Conservation (phyloP, 64 coral and sea anemone species). For the Stichodactyla mertensii region DNA sequence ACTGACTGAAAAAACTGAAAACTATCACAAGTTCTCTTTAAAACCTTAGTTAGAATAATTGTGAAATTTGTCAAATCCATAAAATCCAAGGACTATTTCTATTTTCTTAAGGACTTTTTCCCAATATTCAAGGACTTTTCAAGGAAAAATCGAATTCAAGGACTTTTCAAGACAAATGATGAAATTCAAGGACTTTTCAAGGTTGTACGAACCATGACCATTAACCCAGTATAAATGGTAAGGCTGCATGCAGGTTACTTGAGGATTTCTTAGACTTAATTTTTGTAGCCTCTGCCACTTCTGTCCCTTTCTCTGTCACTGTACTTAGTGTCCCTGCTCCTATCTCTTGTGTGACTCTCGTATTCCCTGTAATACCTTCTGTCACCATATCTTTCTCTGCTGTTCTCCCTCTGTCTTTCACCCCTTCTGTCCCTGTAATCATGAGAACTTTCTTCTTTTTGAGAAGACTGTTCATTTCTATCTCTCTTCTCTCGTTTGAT, state of each 20-base stretch:
- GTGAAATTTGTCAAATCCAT: too few relatives aligned
- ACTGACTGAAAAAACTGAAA: too few relatives aligned
- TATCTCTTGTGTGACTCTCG: neutral
- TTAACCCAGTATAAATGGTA: too few relatives aligned
- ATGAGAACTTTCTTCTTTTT: neutral
- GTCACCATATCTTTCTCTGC: neutral
- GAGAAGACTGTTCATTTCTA: neutral
- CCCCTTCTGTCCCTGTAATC: neutral
- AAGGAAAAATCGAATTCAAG: too few relatives aligned
- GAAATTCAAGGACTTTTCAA: too few relatives aligned
- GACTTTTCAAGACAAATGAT: too few relatives aligned
- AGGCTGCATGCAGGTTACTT: neutral
- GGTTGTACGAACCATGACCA: too few relatives aligned
- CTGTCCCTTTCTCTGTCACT: slow-evolving; percentile 25
- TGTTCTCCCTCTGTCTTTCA: neutral
- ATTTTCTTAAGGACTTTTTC: too few relatives aligned
- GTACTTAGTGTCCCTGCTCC: neutral
- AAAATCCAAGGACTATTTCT: too few relatives aligned
- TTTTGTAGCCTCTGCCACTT: neutral
- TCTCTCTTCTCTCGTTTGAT: neutral
- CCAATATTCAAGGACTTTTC: too few relatives aligned
- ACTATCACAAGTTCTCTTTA: too few relatives aligned
- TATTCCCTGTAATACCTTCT: neutral
- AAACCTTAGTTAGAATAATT: too few relatives aligned
- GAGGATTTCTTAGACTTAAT: neutral